Evolutionary conservation across 2,113 vertebrate genomes (phyloP).

Genomic region (Nannospalax galili): DNA sequence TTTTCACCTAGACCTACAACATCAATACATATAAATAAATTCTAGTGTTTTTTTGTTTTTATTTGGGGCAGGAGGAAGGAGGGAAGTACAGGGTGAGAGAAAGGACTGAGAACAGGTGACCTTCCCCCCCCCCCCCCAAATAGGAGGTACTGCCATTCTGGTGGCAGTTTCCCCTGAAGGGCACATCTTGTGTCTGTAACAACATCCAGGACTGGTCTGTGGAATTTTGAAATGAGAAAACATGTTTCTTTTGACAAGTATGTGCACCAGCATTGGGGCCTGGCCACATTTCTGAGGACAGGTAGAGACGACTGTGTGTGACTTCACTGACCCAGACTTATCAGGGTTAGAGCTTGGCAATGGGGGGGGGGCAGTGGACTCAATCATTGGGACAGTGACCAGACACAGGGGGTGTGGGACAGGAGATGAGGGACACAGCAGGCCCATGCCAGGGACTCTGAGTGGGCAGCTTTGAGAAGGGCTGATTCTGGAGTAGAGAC

Average conservation of each 20-base stretch:
- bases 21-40: slow-evolving; percentile 92
- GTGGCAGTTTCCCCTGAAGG: slow-evolving; percentile 78
- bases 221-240: slow-evolving; percentile 68
- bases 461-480: slow-evolving; percentile 62
- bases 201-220: slow-evolving; percentile 62
- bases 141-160: slow-evolving; percentile 77
- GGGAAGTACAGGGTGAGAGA: slow-evolving; percentile 65
- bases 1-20: slow-evolving; percentile 89
- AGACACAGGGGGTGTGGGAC: neutral
- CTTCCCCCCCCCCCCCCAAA: slow-evolving; percentile 73
- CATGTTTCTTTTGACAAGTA: slow-evolving; percentile 61
- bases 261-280: slow-evolving; percentile 15
- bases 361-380: neutral
- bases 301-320: slow-evolving; percentile 49
- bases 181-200: slow-evolving; percentile 74
- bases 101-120: slow-evolving; percentile 70
- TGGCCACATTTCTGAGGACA: slow-evolving; percentile 60
- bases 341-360: slow-evolving; percentile 72
- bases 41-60: slow-evolving; percentile 88
- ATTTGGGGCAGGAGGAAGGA: slow-evolving; percentile 50
- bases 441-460: neutral
- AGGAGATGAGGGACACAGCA: neutral
- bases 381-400: slow-evolving; percentile 45
- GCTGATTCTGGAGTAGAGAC: neutral
- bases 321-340: slow-evolving; percentile 14